phyloP scores from a whole-genome alignment of 92 coral and sea anemone species.

The Epizoanthus fatuus region DNA sequence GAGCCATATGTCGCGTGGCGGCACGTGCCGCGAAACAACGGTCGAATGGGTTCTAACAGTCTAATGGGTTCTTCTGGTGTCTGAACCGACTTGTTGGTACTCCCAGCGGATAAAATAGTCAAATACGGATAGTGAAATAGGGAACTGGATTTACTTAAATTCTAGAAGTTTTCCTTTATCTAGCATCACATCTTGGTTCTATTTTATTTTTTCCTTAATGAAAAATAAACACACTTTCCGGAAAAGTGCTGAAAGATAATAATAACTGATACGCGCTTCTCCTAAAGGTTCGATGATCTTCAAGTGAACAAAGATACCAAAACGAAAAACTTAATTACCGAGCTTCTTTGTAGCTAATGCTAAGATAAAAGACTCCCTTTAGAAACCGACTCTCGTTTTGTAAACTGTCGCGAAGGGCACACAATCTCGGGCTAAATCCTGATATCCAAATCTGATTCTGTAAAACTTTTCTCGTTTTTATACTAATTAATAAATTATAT shows the following conservation, averaged over 20 bases:
- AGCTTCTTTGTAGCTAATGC: slow-evolving; percentile 39
- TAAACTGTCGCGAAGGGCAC: slow-evolving; percentile 18
- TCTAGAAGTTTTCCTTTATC: slow-evolving; percentile 40
- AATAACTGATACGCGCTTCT: slow-evolving; percentile 31
- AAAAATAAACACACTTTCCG: slow-evolving; percentile 71
- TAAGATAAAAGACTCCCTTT: slow-evolving; percentile 25
- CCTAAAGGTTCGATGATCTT: slow-evolving; percentile 1
- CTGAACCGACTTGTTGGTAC: slow-evolving; percentile 8
- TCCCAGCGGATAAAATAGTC: neutral
- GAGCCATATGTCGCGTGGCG: slow-evolving; percentile 71
- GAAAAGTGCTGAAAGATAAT: slow-evolving; percentile 69
- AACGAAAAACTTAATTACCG: slow-evolving; percentile 26
- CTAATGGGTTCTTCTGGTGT: neutral
- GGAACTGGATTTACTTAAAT: slow-evolving; percentile 32
- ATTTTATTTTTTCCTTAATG: slow-evolving; percentile 54
- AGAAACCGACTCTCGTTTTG: slow-evolving; percentile 32
- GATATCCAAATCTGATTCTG: slow-evolving; percentile 16
- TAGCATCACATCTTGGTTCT: slow-evolving; percentile 23
- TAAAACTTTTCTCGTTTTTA: slow-evolving; percentile 30
- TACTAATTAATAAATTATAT: slow-evolving; percentile 90
- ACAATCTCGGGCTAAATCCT: slow-evolving; percentile 28
- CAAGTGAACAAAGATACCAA: slow-evolving; percentile 46
- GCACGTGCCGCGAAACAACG: slow-evolving; percentile 78
- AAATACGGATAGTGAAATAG: neutral
- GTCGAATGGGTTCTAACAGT: slow-evolving; percentile 43